Base-by-base conservation (phyloP, 2,797 vertebrate genomes). In the Oophaga sylvatica region DNA sequence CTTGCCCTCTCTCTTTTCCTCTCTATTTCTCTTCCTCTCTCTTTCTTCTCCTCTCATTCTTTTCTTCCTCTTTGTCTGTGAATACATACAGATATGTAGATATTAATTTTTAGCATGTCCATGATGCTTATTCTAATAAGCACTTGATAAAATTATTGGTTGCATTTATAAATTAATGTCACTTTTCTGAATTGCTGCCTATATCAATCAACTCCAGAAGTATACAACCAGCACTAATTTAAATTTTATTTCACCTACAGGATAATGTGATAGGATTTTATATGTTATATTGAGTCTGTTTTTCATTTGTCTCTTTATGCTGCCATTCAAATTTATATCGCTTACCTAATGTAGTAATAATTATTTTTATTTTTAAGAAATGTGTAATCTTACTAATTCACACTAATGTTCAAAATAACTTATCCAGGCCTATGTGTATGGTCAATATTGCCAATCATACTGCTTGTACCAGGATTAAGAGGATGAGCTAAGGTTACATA, bases 91-190 rank as follows among this genome's bases (percentile, higher is more conserved):
- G 35, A 41, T 62, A 84, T 75, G 57, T 62, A 62, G 56, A 29
- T 41, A 41, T 41, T 3, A 3, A 73, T 60, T 73, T 73, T 73
- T 73, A 71, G 35, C 67, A 83, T 73, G 57, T 70, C 35, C 11
- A 56, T 59, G 68, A 83, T 41, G 29, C 16, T 83, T 56, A 60
- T 29, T 45, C 20, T 83, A 83, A 75, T 73, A 83, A 60, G 56
- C 9, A 26, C 20, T 75, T 45, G 59, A 75, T 84, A 84, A 26
- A 62, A 75, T 75, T 84, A 62, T 73, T 75, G 82, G 70, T 60
- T 22, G 31, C 75, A 83, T 83, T 71, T 41, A 83, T 83, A 70
- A 35, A 60, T 75, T 75, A 62, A 31, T 17, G 56, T 73, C 62
- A 84, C 62, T 45, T 84, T 75, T 56, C 82, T 60, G 70, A 60